A percentile compares a stretch with the other conserved stretches of the same genome.
phyloP scores from a whole-genome alignment of 2,888 invertebrate genomes.

The Bellardia pandia region DNA sequence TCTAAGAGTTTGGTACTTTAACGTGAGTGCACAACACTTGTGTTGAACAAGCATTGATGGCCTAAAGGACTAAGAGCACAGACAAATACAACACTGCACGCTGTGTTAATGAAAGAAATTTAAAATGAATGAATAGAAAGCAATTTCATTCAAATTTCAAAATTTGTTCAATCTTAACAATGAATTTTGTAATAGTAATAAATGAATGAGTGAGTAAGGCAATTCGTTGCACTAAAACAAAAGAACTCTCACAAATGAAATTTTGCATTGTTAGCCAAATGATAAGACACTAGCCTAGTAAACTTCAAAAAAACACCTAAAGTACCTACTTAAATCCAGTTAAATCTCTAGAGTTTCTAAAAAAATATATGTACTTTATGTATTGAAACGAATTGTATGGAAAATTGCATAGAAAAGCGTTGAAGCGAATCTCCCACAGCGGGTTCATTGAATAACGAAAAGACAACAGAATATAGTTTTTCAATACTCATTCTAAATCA shows the following conservation, averaged over 20 bases:
- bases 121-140: slow-evolving; percentile 29
- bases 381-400: background rate
- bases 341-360: slow-evolving; percentile 48
- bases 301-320: slow-evolving; percentile 21
- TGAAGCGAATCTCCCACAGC: slow-evolving; percentile 67
- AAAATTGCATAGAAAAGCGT: slow-evolving; percentile 58
- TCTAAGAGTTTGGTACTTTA: slow-evolving; percentile 11
- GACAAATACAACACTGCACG: background rate
- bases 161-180: slow-evolving; percentile 6
- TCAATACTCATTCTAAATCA: slow-evolving; percentile 48
- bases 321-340: slow-evolving; percentile 53
- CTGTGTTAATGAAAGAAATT: background rate
- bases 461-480: slow-evolving; percentile 5
- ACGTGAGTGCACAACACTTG: slow-evolving; percentile 16
- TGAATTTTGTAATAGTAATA: slow-evolving; percentile 38
- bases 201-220: slow-evolving; percentile 48
- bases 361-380: background rate
- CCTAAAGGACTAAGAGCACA: background rate
- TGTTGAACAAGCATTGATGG: slow-evolving; percentile 8
- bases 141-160: slow-evolving; percentile 63
- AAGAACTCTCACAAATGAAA: slow-evolving; percentile 29
- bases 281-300: slow-evolving; percentile 22
- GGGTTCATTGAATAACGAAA: slow-evolving; percentile 18
- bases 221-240: slow-evolving; percentile 65
- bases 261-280: slow-evolving; percentile 28